Base-by-base conservation (phyloP, 1,140 invertebrate species). In the Halictus rubicundus region DNA sequence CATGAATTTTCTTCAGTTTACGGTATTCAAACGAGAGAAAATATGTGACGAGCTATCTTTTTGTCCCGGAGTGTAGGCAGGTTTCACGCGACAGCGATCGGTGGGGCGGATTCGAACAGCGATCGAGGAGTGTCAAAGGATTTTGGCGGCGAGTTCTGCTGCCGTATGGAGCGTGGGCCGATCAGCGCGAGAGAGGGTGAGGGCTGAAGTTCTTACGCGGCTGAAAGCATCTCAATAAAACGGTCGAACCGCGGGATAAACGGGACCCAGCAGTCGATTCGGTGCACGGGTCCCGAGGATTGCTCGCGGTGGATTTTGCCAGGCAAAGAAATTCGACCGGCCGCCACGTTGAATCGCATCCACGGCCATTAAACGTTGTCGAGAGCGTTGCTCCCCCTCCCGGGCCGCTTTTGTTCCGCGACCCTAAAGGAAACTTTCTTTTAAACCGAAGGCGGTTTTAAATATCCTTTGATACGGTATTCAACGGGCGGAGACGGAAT, bases 391-490 rank as follows among this genome's bases (percentile, higher is more conserved):
- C 32, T 82, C 66, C 49, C 8, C 32, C 19, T 2, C 37, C 27
- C 8, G 14, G 3, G 3, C 54, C 8, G 39, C 69, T 57, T 86
- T 86, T 86, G 68, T 87, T 68, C 57, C 39, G 16, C 37, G 27
- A 69, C 19, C 68, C 65, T 32, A 65, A 75, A 78, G 63, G 59
- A 86, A 87, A 85, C 69, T 86, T 81, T 81, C 72, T 78, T 75
- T 74, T 68, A 74, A 82, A 72, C 66, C 60, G 66, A 68, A 70
- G 65, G 37, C 66, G 54, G 78, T 65, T 83, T 85, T 81, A 86
- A 87, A 87, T 86, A 81, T 87, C 78, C 81, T 87, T 87, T 86
- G 85, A 87, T 80, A 81, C 65, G 66, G 39, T 57, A 59, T 57
- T 77, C 78, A 78, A 52, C 27, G 46, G 42, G 46, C 59, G 60